phyloP scores from a whole-genome alignment of 2,113 vertebrate species.

The Mionectes macconnelli region DNA sequence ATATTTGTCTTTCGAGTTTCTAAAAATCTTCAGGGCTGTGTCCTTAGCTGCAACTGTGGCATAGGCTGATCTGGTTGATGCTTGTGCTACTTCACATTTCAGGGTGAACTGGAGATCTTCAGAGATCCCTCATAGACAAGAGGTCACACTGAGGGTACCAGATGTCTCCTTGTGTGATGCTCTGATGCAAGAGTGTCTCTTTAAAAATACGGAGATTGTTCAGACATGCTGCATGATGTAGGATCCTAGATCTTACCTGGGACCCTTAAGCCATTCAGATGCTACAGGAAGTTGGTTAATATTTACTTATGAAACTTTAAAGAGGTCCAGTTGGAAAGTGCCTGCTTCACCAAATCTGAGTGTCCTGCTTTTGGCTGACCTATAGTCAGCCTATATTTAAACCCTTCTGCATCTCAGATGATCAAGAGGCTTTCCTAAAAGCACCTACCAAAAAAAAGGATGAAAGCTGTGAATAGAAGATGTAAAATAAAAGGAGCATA shows the following conservation, averaged over 20 bases:
- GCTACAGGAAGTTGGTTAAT: not conserved
- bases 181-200: not conserved
- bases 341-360: not conserved
- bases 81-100: not conserved
- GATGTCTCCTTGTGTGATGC: not conserved
- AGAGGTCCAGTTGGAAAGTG: not conserved
- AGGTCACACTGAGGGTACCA: not conserved
- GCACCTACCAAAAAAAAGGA: not conserved
- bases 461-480: not conserved
- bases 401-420: not conserved
- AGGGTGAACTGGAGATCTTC: not conserved
- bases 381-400: not conserved
- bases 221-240: not conserved
- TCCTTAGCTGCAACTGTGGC: not conserved
- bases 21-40: not conserved
- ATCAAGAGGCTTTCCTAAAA: not conserved
- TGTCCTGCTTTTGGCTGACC: not conserved
- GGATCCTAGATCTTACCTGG: not conserved
- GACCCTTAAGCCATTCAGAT: not conserved
- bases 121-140: not conserved
- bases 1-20: not conserved
- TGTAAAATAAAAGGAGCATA: not conserved
- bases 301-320: not conserved
- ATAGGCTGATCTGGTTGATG: not conserved
- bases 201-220: not conserved